Evolutionary conservation across 2,888 invertebrate genomes (phyloP), one percentile per base, ranked within the genome.

Genomic region (Nomada hirtipes): DNA sequence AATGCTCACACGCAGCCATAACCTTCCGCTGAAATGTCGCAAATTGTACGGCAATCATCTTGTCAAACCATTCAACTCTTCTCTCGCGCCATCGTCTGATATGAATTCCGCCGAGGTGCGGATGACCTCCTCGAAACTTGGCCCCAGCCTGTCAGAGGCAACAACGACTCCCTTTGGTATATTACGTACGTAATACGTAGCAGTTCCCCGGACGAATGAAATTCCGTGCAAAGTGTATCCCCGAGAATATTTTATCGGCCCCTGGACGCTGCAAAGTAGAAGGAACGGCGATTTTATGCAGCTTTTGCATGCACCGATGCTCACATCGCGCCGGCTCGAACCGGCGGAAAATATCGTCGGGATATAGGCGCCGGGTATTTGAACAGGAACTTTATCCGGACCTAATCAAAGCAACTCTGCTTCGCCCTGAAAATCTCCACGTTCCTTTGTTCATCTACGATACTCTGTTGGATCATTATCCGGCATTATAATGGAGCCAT

Each of bases 231-330:
- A 78, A 83, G 61, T 76, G 76, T 78, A 72, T 78, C 53, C 64
- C 36, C 63, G 64, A 74, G 80, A 76, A 86, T 83, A 85, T 86
- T 85, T 86, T 80, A 80, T 80, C 71, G 67, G 47, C 42, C 65
- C 60, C 73, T 53, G 59, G 76, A 78, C 71, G 50, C 63, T 44
- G 42, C 15, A 76, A 77, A 73, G 70, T 72, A 83, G 52, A 61
- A 29, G 20, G 64, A 69, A 82, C 68, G 76, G 80, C 61, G 75
- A 85, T 85, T 85, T 85, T 74, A 83, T 80, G 74, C 80, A 83
- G 61, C 71, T 83, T 83, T 52, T 73, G 78, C 76, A 74, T 76
- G 80, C 83, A 74, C 64, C 71, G 69, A n/a, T 75, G 74, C 68
- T 63, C 68, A n/a, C 36, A 29, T 23, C 47, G 7, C 36, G 47